phyloP scores from a whole-genome alignment of 64 coral and sea anemone species.

The Catalaphyllia jardinei region DNA sequence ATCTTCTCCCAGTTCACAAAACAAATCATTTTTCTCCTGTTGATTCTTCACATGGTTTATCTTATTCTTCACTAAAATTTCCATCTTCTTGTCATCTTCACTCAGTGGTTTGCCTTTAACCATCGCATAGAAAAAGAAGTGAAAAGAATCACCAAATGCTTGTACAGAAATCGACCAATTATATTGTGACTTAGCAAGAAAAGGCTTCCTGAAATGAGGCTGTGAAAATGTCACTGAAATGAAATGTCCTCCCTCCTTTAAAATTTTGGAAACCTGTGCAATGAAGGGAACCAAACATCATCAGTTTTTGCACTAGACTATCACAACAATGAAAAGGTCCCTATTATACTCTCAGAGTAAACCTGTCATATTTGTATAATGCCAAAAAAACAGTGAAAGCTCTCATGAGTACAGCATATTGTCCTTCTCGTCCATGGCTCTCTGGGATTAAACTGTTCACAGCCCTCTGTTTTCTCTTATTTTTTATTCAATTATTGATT shows the following conservation, averaged over 20 bases:
- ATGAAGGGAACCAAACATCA: background rate
- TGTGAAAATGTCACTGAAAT: slow-evolving; percentile 80
- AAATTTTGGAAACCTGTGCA: slow-evolving; percentile 48
- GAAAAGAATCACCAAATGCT: slow-evolving; percentile 67
- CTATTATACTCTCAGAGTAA: too few species aligned
- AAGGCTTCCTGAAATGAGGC: slow-evolving; percentile 60
- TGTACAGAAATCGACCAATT: slow-evolving; percentile 54
- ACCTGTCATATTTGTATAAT: too few species aligned
- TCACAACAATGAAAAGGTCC: too few species aligned
- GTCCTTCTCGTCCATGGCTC: too few species aligned
- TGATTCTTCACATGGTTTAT: background rate
- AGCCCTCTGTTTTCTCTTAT: too few species aligned
- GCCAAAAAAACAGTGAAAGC: too few species aligned
- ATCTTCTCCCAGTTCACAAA: slow-evolving; percentile 12
- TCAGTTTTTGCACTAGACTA: background rate
- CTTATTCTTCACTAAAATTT: slow-evolving; percentile 12
- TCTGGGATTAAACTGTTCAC: too few species aligned
- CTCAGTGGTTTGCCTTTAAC: slow-evolving; percentile 56
- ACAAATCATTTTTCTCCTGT: background rate
- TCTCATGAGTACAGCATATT: too few species aligned
- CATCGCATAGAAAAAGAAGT: slow-evolving; percentile 70
- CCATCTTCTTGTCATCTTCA: slow-evolving; percentile 43
- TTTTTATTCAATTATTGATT: too few species aligned
- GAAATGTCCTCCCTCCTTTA: slow-evolving; percentile 45
- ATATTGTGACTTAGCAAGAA: slow-evolving; percentile 61